Base-by-base conservation (phyloP, 2,113 vertebrate species). In the Lonchura striata region DNA sequence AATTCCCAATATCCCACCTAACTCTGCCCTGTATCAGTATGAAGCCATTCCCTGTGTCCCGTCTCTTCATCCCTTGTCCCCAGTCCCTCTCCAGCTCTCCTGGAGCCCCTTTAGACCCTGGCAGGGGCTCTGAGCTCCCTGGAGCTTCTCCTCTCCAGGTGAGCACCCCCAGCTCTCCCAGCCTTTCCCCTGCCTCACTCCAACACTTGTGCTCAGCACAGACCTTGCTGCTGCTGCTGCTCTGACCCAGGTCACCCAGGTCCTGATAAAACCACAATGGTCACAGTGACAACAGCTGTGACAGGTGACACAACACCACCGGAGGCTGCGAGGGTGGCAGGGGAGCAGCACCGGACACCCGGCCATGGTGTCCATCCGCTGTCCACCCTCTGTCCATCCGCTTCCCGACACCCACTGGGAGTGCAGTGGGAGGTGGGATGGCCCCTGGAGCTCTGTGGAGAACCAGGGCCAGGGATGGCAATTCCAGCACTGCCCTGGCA, bases 191-290 rank as follows among this genome's bases (percentile, higher is more conserved):
- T 56, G 59, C 50, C 59, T 97, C 91, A 52, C 89, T 83, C 84
- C 94, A 97, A 78, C 66, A 63, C 91, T 46, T 25, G 8, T 28
- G 72, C 83, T 68, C 65, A 27, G 74, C 97, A 95, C 86, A 74
- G 77, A 49, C 97, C 97, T 66, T 94, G 96, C 79, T 97, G 93
- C 87, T 95, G 97, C 52, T 65, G 42, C 41, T 42, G 41, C 91
- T 96, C 95, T 13, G 69, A 95, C 72, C 41, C 41, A 41, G 41
- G 41, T 41, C 41, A 88, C 64, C 35, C 95, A 59, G 89, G 81
- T 88, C 90, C 97, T 97, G 95, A 52, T 93, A 76, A 60, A 75
- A 31, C 53, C 2, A 2, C 31, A 21, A 13, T 0, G 6, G 56
- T 39, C 41, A 13, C 23, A 4, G 37, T 3, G 50, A 8, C 61